These are phyloP conservation scores for Drosophila colorata DNA, from an alignment of 2,888 invertebrate genomes.

Conservation along the genomic window DNA sequence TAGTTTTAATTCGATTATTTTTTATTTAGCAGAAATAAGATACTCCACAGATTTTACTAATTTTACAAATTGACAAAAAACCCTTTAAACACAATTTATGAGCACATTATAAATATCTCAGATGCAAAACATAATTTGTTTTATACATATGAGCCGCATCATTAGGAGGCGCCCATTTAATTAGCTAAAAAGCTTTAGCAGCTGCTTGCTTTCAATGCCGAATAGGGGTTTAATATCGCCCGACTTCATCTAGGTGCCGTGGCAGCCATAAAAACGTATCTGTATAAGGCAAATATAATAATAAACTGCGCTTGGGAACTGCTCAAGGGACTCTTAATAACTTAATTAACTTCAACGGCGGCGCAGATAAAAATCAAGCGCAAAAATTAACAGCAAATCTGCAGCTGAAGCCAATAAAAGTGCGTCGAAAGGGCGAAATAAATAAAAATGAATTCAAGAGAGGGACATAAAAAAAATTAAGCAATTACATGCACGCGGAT, in stretches of 20 bases:
- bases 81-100: slow-evolving; percentile 20
- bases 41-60: no score
- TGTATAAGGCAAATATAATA: slow-evolving; percentile 33
- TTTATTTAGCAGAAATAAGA: no score
- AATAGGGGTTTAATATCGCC: slow-evolving; percentile 54
- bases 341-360: slow-evolving; percentile 67
- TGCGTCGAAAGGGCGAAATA: slow-evolving; percentile 41
- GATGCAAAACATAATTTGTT: slow-evolving; percentile 11
- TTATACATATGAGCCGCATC: slow-evolving; percentile 31
- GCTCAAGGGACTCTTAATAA: slow-evolving; percentile 68
- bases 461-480: slow-evolving; percentile 59
- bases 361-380: slow-evolving; percentile 71
- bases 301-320: slow-evolving; percentile 31
- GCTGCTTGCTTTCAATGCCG: slow-evolving; percentile 16
- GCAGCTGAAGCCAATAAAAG: slow-evolving; percentile 47
- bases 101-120: slow-evolving; percentile 19
- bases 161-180: slow-evolving; percentile 51
- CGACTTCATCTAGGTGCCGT: slow-evolving; percentile 68
- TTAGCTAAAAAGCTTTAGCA: slow-evolving; percentile 63
- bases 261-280: slow-evolving; percentile 54
- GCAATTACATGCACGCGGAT: slow-evolving; percentile 68
- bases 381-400: slow-evolving; percentile 69
- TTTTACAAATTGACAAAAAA: neutral
- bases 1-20: no score
- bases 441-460: slow-evolving; percentile 50